Percentiles rank a stretch among this genome's conserved stretches.
Conservation (phyloP, 2,797 vertebrate species). For the Ptychadena robeensis region DNA sequence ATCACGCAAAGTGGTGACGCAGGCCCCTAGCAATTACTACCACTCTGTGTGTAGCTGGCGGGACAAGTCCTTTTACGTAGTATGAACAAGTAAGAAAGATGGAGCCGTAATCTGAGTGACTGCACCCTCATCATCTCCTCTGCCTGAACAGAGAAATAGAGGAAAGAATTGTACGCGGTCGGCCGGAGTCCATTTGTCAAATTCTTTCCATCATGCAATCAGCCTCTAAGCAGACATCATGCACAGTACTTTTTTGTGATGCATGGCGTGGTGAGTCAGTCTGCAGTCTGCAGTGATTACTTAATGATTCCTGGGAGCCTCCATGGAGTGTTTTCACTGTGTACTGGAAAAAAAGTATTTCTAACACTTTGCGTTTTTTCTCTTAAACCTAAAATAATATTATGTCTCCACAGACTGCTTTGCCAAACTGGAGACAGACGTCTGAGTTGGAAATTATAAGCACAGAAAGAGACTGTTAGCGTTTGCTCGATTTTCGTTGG, state of each 20-base stretch:
- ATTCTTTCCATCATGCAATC: constrained; percentile 58
- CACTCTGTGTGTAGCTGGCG: background rate
- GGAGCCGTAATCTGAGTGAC: constrained; percentile 8
- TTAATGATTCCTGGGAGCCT: constrained; percentile 44
- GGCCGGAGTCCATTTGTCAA: constrained; percentile 36
- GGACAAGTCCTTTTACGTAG: too few relatives aligned
- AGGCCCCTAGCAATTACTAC: constrained; percentile 1
- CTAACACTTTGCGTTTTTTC: constrained; percentile 16
- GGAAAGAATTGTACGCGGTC: constrained; percentile 5
- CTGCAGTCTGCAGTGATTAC: constrained; percentile 40
- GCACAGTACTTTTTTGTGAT: constrained; percentile 52
- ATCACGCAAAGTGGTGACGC: constrained; percentile 51
- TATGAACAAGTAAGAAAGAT: background rate
- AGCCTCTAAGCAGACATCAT: constrained; percentile 30
- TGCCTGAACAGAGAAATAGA: background rate
- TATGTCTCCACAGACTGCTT: constrained; percentile 28
- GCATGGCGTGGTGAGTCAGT: constrained; percentile 16
- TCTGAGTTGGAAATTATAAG: constrained; percentile 13
- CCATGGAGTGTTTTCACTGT: constrained; percentile 10
- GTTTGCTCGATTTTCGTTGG: background rate
- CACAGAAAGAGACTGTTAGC: constrained; percentile 5
- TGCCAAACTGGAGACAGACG: constrained; percentile 38
- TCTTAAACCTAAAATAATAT: constrained; percentile 31
- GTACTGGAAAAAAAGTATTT: constrained; percentile 24
- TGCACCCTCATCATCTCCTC: constrained; percentile 1